Percentiles rank a stretch among this genome's conserved stretches.
Conservation (phyloP, 2,113 vertebrate species). For the Myanophis thanlyinensis region DNA sequence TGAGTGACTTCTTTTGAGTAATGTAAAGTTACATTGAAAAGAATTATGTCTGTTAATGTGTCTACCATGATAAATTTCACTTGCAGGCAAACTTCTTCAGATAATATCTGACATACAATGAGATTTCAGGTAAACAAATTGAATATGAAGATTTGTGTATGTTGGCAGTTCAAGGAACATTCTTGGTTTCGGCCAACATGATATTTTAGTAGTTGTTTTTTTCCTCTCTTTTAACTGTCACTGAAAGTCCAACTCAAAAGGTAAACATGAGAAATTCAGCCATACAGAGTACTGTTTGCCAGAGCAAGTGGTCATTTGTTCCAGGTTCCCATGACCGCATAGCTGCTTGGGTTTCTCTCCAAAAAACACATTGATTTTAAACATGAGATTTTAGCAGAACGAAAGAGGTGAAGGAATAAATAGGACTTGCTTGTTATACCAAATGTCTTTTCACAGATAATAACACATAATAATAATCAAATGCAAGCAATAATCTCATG, state of each 20-base stretch:
- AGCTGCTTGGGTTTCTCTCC: conserved; percentile 41
- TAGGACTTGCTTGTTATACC: conserved; percentile 26
- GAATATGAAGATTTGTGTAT: conserved; percentile 38
- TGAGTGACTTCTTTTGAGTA: background rate
- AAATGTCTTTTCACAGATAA: conserved; percentile 36
- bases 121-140: conserved; percentile 14
- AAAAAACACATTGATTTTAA: conserved; percentile 48
- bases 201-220: conserved; percentile 61
- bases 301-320: conserved; percentile 60
- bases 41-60: background rate
- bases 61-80: conserved; percentile 28
- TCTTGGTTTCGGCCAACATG: conserved; percentile 57
- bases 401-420: conserved; percentile 14
- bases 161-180: conserved; percentile 51
- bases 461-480: background rate
- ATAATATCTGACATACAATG: conserved; percentile 33
- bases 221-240: conserved; percentile 56
- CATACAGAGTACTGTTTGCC: conserved; percentile 43
- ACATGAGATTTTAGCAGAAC: conserved; percentile 20
- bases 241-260: conserved; percentile 53
- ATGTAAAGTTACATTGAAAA: background rate
- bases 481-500: background rate
- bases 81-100: conserved; percentile 18
- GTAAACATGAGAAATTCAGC: conserved; percentile 54
- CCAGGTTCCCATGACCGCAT: conserved; percentile 51